A percentile compares a stretch with the other conserved stretches of the same genome.
Evolutionary conservation across 2,113 vertebrate genomes (phyloP).

Genomic region (Sander lucioperca): DNA sequence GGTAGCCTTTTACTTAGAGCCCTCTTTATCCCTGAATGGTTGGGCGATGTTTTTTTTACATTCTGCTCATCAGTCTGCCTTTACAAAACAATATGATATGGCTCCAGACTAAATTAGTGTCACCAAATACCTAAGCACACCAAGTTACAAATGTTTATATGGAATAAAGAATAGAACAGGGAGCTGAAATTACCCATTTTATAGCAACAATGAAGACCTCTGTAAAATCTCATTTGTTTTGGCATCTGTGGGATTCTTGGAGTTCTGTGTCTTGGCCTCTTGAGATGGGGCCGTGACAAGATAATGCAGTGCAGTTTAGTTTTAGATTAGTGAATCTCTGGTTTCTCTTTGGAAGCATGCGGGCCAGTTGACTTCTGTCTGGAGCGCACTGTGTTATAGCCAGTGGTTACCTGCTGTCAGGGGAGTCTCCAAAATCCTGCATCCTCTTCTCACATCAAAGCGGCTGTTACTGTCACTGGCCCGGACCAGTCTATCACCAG

Average conservation of each 20-base stretch:
- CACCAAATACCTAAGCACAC: slow-evolving; percentile 16
- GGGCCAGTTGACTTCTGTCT: slow-evolving; percentile 45
- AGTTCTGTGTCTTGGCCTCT: slow-evolving; percentile 4
- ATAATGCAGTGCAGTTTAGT: slow-evolving; percentile 32
- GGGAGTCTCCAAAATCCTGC: slow-evolving; percentile 54
- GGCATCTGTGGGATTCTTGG: slow-evolving; percentile 33
- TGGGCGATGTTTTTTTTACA: background rate
- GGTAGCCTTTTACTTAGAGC: background rate
- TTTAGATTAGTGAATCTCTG: slow-evolving; percentile 47
- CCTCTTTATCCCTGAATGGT: slow-evolving; percentile 1
- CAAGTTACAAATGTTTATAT: slow-evolving; percentile 23
- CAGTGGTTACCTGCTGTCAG: slow-evolving; percentile 64
- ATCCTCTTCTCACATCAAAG: slow-evolving; percentile 76
- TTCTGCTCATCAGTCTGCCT: slow-evolving; percentile 20
- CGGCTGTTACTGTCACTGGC: slow-evolving; percentile 34
- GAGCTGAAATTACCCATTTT: slow-evolving; percentile 68
- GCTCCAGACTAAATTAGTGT: slow-evolving; percentile 30
- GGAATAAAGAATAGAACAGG: slow-evolving; percentile 37
- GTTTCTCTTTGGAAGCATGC: slow-evolving; percentile 58
- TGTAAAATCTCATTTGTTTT: slow-evolving; percentile 69
- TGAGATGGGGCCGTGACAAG: slow-evolving; percentile 6
- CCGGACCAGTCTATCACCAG: slow-evolving; percentile 25
- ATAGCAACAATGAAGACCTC: slow-evolving; percentile 62
- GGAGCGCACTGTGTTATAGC: slow-evolving; percentile 42
- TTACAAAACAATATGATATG: slow-evolving; percentile 50